Percentiles rank a stretch among this genome's conserved stretches.
These are phyloP conservation scores for Rallus crepitans DNA, from an alignment of 2,797 vertebrate genomes.

Conservation along the genomic window DNA sequence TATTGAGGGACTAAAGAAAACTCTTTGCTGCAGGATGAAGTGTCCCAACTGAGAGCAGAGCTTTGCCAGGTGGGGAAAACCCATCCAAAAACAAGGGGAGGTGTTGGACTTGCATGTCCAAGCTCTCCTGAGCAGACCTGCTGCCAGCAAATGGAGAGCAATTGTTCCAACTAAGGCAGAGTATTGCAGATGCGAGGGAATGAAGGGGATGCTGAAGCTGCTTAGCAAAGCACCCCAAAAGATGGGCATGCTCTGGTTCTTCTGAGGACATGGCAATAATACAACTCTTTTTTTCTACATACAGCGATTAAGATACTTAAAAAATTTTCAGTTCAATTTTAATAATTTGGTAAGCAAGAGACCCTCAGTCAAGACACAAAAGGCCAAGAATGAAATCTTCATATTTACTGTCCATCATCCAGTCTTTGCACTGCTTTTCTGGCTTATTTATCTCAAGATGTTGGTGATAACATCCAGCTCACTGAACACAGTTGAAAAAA, in stretches of 20 bases:
- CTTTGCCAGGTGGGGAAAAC: not conserved
- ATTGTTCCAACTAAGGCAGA: not conserved
- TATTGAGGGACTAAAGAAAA: not conserved
- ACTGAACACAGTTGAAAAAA: not conserved
- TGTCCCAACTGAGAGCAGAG: not conserved
- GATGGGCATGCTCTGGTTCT: not conserved
- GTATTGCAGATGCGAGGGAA: not conserved
- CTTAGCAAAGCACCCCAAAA: not conserved
- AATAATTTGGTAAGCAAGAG: not conserved
- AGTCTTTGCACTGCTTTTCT: not conserved
- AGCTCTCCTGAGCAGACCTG: fast-evolving
- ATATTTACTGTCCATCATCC: not conserved
- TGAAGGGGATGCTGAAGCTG: not conserved
- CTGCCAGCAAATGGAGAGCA: not conserved
- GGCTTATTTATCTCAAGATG: not conserved
- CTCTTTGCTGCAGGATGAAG: not conserved
- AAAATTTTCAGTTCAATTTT: not conserved
- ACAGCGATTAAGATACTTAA: not conserved
- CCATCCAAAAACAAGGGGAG: not conserved
- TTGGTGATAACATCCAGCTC: slow-evolving; percentile 17
- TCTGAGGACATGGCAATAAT: not conserved
- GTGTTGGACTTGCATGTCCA: not conserved
- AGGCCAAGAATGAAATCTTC: not conserved
- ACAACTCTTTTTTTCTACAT: not conserved
- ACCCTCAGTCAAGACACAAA: not conserved